phyloP scores from a whole-genome alignment of 2,888 invertebrate genomes.

The Dynastes grantii region DNA sequence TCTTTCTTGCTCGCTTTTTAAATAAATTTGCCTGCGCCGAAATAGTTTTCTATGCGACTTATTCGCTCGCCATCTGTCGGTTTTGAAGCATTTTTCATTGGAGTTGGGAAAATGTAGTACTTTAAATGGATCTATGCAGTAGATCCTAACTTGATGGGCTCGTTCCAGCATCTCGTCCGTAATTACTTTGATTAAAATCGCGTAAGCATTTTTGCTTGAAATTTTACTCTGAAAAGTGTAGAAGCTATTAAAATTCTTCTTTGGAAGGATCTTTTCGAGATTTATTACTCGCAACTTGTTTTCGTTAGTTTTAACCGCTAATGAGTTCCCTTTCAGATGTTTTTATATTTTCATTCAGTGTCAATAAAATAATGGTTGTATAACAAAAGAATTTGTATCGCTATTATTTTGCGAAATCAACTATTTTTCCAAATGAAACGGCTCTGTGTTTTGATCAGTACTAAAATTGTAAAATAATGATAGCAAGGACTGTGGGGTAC shows the following conservation, averaged over 20 bases:
- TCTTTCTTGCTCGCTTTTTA: constrained; percentile 5
- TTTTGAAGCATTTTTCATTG: constrained; percentile 22
- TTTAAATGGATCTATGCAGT: constrained; percentile 20
- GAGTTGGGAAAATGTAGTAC: background rate
- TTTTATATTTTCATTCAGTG: no score
- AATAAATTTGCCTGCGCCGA: constrained; percentile 26
- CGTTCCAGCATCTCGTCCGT: background rate
- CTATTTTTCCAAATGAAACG: no score
- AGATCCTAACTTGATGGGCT: background rate
- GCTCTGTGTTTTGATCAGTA: no score
- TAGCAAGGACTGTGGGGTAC: no score
- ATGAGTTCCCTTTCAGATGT: no score
- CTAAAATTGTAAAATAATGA: no score
- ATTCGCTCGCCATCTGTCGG: constrained; percentile 15
- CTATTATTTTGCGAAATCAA: no score
- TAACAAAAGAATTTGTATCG: no score
- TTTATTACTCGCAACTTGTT: no score
- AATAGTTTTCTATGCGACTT: constrained; percentile 35
- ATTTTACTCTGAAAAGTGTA: background rate
- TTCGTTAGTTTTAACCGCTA: no score
- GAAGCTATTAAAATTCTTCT: constrained; percentile 24
- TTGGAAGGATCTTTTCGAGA: background rate
- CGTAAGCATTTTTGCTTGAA: background rate
- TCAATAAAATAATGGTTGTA: no score
- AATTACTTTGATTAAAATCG: constrained; percentile 29